phyloP scores from a whole-genome alignment of 1,140 invertebrate genomes.

The Neuroterus valhalla region DNA sequence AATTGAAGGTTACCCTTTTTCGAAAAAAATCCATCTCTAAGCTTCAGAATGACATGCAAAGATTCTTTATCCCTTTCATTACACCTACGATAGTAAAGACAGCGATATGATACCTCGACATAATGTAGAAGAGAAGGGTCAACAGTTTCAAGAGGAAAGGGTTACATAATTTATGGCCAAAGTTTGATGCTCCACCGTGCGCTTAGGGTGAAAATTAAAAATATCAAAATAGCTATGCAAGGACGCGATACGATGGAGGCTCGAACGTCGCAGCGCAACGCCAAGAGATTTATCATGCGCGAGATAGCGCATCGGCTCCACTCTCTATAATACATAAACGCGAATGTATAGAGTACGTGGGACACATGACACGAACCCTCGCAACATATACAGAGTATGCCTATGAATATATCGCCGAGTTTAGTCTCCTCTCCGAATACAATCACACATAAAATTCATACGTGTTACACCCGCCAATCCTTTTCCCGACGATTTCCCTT shows the following conservation, averaged over 20 bases:
- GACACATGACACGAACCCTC: slow-evolving; percentile 29
- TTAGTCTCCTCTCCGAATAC: slow-evolving; percentile 43
- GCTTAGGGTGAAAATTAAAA: slow-evolving; percentile 65
- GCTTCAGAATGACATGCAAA: too few species aligned
- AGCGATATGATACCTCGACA: slow-evolving; percentile 6
- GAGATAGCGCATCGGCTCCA: slow-evolving; percentile 44
- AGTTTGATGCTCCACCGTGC: slow-evolving; percentile 59
- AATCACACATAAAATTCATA: slow-evolving; percentile 33
- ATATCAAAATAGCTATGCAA: slow-evolving; percentile 63
- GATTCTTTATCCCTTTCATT: neutral
- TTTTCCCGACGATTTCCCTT: neutral
- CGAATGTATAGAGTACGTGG: slow-evolving; percentile 23
- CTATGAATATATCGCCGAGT: slow-evolving; percentile 57
- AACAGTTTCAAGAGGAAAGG: slow-evolving; percentile 2
- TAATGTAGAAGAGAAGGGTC: slow-evolving; percentile 8
- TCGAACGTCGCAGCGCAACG: slow-evolving; percentile 60
- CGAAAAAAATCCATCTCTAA: too few species aligned
- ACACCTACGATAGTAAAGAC: slow-evolving; percentile 2
- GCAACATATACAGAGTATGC: slow-evolving; percentile 28
- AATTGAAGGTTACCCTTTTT: too few species aligned
- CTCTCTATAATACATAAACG: slow-evolving; percentile 29
- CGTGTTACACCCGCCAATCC: slow-evolving; percentile 4
- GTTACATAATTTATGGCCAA: slow-evolving; percentile 58
- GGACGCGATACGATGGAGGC: slow-evolving; percentile 56
- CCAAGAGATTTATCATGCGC: slow-evolving; percentile 63